Percentiles rank a stretch among this genome's conserved stretches.
phyloP scores from a whole-genome alignment of 1,140 invertebrate species.

The Lordiphosa stackelbergi region DNA sequence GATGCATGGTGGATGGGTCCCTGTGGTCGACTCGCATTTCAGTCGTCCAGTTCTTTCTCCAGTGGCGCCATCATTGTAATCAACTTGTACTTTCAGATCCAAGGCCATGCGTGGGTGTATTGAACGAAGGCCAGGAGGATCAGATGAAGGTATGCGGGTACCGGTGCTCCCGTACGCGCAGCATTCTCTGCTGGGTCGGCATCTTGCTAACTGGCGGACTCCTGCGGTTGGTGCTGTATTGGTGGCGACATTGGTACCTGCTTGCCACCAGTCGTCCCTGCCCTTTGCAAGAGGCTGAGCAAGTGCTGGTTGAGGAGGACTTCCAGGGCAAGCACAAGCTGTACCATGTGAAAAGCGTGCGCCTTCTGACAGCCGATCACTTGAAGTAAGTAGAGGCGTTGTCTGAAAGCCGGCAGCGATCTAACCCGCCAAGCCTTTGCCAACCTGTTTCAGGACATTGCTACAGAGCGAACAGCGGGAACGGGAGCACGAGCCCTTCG shows the following conservation, averaged over 20 bases:
- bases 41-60: background rate
- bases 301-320: slow-evolving; percentile 87
- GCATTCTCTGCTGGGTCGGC: slow-evolving; percentile 80
- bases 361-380: slow-evolving; percentile 25
- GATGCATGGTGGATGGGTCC: background rate
- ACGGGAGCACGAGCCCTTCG: slow-evolving; percentile 18
- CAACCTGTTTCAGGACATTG: slow-evolving; percentile 22
- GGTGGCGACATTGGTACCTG: slow-evolving; percentile 89
- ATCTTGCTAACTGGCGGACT: slow-evolving; percentile 85
- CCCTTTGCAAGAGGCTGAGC: slow-evolving; percentile 84
- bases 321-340: slow-evolving; percentile 84
- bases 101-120: slow-evolving; percentile 53
- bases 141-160: slow-evolving; percentile 85
- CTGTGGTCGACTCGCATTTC: background rate
- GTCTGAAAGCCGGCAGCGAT: background rate
- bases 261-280: slow-evolving; percentile 85
- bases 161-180: slow-evolving; percentile 78
- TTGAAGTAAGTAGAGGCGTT: slow-evolving; percentile 53
- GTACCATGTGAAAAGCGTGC: slow-evolving; percentile 82
- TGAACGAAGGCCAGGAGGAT: slow-evolving; percentile 84
- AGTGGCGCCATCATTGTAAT: background rate
- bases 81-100: slow-evolving; percentile 41
- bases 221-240: slow-evolving; percentile 89
- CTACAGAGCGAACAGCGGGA: slow-evolving; percentile 1
- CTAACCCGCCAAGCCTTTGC: background rate